These are phyloP conservation scores for Bubo scandiacus DNA, from an alignment of 2,113 vertebrate species.

Conservation along the genomic window DNA sequence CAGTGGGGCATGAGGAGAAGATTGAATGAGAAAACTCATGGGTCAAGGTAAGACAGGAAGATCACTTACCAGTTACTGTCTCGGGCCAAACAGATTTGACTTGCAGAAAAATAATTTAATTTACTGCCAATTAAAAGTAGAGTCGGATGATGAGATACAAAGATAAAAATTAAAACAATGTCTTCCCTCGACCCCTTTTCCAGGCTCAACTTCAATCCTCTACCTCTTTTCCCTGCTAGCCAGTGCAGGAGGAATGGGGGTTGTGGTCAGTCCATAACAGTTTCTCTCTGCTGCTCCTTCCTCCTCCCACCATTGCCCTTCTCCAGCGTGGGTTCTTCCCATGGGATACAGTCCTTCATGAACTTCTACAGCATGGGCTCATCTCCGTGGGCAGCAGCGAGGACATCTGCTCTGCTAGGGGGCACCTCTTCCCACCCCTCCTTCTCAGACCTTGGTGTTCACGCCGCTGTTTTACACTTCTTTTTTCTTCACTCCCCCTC, in stretches of 20 bases:
- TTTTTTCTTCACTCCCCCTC: fast-evolving
- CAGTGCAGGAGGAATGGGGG: not conserved
- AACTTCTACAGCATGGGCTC: not conserved
- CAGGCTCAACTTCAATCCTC: not conserved
- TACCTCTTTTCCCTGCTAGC: not conserved
- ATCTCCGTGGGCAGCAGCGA: no score
- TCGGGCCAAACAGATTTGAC: fast-evolving
- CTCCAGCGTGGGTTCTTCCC: not conserved
- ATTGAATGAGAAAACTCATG: not conserved
- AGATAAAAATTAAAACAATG: not conserved
- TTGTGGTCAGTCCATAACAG: not conserved
- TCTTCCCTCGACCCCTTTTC: not conserved
- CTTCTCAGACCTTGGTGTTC: not conserved
- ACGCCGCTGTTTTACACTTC: not conserved
- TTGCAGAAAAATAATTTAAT: not conserved
- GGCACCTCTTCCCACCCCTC: not conserved
- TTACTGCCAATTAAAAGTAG: not conserved
- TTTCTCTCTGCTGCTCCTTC: not conserved
- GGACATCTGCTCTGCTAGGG: not conserved
- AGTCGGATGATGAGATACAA: not conserved
- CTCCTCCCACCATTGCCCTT: not conserved
- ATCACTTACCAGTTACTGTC: no score
- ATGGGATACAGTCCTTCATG: not conserved
- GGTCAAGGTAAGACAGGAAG: not conserved
- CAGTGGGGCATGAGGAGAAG: fast-evolving